Evolutionary conservation across 1,140 invertebrate species (phyloP).

Genomic region (Dendrolimus kikuchii): DNA sequence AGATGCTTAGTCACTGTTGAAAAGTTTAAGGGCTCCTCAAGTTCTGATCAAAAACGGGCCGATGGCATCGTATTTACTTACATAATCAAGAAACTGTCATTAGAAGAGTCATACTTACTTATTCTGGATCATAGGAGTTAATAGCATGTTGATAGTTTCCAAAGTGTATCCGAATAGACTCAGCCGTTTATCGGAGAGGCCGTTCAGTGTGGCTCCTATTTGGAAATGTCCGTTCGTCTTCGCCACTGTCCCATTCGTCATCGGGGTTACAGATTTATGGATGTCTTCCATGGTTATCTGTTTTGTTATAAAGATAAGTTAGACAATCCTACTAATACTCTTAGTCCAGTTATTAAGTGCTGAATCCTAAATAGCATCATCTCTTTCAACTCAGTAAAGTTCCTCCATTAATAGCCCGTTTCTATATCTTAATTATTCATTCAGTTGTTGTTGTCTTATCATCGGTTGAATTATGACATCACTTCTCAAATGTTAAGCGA

Average conservation of each 20-base stretch:
- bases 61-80: no score
- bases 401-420: neutral
- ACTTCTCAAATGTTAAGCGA: no score
- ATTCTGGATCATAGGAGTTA: constrained; percentile 97
- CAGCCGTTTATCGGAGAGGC: constrained; percentile 82
- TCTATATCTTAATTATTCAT: neutral
- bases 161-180: constrained; percentile 95
- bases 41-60: no score
- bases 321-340: no score
- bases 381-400: no score
- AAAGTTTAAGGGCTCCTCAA: no score
- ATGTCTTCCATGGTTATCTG: constrained; percentile 75
- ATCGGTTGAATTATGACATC: no score
- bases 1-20: no score
- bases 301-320: constrained; percentile 1
- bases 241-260: constrained; percentile 29
- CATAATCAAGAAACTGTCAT: no score
- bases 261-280: constrained; percentile 54
- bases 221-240: constrained; percentile 40
- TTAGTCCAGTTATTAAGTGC: no score
- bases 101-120: constrained; percentile 78
- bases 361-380: no score
- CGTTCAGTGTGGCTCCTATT: constrained; percentile 4
- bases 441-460: no score
- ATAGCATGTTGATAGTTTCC: constrained; percentile 94